Evolutionary conservation across 2,888 invertebrate species (phyloP), one percentile per base, ranked within the genome.

Genomic region (Cryptus viduatorius): DNA sequence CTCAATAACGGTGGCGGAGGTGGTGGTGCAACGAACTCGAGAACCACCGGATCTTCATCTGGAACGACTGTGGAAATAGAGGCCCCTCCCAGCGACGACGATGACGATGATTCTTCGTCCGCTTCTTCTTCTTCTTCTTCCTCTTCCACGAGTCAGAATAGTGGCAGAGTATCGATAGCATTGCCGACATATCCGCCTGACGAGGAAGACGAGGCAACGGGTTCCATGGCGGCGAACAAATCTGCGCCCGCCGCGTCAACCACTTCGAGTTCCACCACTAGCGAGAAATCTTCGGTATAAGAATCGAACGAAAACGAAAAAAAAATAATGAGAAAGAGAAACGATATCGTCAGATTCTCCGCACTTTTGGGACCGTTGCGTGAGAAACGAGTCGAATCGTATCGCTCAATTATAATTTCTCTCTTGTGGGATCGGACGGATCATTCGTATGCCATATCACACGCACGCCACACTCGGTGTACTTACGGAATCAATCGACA

Each of bases 111-210:
- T 7, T 61, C 44, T 64, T 77, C 83, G 94, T 94, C 69, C 37
- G 73, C 75, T 69, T 29, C 82, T 16, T 29, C 37, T 14, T 53
- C 75, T 42, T 53, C 44, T 46, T 77, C 80, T 48, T 81, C 68
- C 65, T 78, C 87, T 16, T 67, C 89, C 84, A 86, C 77, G 83
- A 85, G 69, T 86, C 83, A 87, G 5, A 94, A 93, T 79, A 94
- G 94, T 83, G 94, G 95, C 59, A 94, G 94, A 72, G 95, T 96
- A 24, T 95, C 95, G 89, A 95, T 96, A 84, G 95, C 95, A 37
- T 93, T 96, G 83, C 96, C 96, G 73, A 96, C 96, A 44, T 96
- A 95, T 93, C 95, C 95, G 76, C 95, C 96, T 44, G 96, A 96
- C 82, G 96, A 96, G 82, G 96, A 94, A 69, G 91, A 92, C 29